Percentiles rank a stretch among this genome's conserved stretches.
phyloP scores from a whole-genome alignment of 2,113 vertebrate species.

The Castor canadensis region DNA sequence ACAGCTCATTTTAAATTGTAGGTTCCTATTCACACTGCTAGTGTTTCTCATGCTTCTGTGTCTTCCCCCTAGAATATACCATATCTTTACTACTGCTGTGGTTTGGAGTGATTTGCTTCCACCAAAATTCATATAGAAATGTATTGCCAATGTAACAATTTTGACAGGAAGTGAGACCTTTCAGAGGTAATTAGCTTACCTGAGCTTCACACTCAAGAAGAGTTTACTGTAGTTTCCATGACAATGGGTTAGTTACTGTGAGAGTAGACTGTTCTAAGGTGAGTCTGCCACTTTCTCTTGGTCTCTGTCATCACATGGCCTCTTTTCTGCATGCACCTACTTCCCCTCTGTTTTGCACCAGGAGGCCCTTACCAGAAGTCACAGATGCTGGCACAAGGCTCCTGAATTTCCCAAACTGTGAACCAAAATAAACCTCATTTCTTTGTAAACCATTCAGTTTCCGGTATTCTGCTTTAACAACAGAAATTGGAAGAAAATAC shows the following conservation, averaged over 20 bases:
- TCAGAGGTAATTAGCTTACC: background rate
- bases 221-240: background rate
- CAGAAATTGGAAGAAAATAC: background rate
- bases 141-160: background rate
- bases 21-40: too few relatives aligned
- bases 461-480: background rate
- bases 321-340: too few relatives aligned
- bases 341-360: background rate
- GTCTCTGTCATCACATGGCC: background rate
- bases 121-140: background rate
- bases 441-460: background rate
- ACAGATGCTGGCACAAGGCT: background rate
- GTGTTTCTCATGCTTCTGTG: accelerated
- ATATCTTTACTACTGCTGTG: background rate
- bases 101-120: background rate
- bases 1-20: background rate
- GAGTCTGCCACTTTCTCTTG: background rate
- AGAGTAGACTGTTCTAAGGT: background rate
- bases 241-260: background rate
- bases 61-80: background rate
- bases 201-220: background rate
- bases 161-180: background rate
- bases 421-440: background rate
- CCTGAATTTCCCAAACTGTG: background rate
- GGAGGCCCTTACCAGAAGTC: background rate